These are phyloP conservation scores for Pogonocichla stellata DNA, from an alignment of 2,113 vertebrate species.

Conservation along the genomic window DNA sequence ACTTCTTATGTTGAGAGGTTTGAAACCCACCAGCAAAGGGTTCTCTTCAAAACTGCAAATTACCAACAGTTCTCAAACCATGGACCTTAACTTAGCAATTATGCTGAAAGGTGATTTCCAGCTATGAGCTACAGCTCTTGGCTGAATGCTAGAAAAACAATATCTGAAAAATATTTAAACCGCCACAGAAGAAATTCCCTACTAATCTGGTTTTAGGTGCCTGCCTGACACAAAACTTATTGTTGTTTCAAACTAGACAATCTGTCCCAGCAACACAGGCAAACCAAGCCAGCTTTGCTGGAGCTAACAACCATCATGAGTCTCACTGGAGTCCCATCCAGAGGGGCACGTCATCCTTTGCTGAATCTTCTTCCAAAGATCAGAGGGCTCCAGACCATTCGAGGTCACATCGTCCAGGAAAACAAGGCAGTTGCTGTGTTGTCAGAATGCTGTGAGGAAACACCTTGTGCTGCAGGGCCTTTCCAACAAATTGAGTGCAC, in stretches of 20 bases:
- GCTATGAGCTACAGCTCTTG: neutral
- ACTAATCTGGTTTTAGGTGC: neutral
- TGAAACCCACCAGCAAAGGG: neutral
- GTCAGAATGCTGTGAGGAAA: neutral
- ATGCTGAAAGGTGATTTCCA: neutral
- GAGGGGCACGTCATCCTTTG: neutral
- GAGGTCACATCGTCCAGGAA: neutral
- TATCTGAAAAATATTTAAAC: neutral
- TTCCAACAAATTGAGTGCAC: neutral
- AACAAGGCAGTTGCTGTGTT: neutral
- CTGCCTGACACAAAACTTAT: neutral
- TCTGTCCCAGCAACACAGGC: neutral
- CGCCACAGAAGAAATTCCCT: accelerated
- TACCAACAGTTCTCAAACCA: neutral
- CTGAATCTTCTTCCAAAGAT: neutral
- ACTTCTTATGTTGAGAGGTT: neutral
- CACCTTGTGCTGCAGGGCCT: accelerated
- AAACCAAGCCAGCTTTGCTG: neutral
- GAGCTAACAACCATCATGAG: neutral
- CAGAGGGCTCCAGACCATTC: neutral
- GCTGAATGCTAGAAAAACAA: neutral
- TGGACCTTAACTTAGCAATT: neutral
- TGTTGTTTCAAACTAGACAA: neutral
- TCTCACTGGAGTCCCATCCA: neutral
- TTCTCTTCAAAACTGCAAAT: neutral